Evolutionary conservation across 2,797 vertebrate genomes (phyloP).

Genomic region (Coregonus sp.): DNA sequence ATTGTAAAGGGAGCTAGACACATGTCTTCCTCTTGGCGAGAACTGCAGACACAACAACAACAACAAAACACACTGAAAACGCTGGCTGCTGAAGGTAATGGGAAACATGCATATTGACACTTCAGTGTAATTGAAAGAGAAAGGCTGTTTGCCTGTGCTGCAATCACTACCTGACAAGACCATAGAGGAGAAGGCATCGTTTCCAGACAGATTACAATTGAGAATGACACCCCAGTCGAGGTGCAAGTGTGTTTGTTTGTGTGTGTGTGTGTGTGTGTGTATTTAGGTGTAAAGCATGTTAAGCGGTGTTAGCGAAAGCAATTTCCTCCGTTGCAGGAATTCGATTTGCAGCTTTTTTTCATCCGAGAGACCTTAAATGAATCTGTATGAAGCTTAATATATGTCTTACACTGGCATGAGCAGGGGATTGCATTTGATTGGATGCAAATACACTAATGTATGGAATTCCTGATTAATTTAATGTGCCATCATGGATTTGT

Average conservation of each 20-base stretch:
- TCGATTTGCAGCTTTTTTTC: constrained; percentile 15
- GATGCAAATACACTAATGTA: constrained; percentile 11
- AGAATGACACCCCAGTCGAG: constrained; percentile 22
- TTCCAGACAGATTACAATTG: constrained; percentile 24
- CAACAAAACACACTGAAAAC: not conserved
- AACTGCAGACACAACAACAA: not conserved
- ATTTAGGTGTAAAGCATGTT: constrained; percentile 12
- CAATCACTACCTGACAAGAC: constrained; percentile 40
- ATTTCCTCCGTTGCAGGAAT: constrained; percentile 19
- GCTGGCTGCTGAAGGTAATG: constrained; percentile 5
- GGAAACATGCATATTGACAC: constrained; percentile 30
- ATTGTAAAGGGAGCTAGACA: not conserved
- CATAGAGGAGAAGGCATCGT: constrained; percentile 28
- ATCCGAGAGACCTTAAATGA: constrained; percentile 15
- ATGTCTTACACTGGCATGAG: not conserved
- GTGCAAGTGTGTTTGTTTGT: constrained; percentile 24
- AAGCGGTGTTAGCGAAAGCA: constrained; percentile 19
- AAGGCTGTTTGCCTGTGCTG: constrained; percentile 21
- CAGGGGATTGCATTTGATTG: constrained; percentile 7
- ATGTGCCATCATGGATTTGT: constrained; percentile 20
- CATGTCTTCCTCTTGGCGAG: not conserved
- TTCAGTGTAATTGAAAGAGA: constrained; percentile 35
- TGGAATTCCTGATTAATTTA: constrained; percentile 21
- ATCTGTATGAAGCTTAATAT: constrained; percentile 15
- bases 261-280: constrained; percentile 22